Base-by-base conservation (phyloP, 2,888 invertebrate genomes). In the Drosophila tripunctata region DNA sequence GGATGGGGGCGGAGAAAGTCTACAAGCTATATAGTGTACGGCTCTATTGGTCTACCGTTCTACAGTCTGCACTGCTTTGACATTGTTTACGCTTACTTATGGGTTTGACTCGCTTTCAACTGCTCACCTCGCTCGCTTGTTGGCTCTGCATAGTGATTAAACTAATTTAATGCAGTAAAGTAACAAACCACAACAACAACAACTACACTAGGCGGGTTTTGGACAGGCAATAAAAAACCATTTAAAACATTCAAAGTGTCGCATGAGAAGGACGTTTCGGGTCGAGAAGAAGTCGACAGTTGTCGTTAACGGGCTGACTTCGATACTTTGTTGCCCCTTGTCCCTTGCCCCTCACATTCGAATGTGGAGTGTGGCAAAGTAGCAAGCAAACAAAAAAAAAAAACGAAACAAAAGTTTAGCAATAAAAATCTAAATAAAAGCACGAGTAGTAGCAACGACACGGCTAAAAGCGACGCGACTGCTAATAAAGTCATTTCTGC, bases 201-300 rank as follows among this genome's bases (percentile, higher is more conserved):
- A 41, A 60, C 38, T 7, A 17, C 10, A 44, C 27, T 35, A 50
- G 44, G 40, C 41, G 27, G 55, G 43, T 24, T n/a, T 40, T 58
- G 60, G 44, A 51, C 44, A 54, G 65, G 78, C 73, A 70, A 76
- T 76, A 78, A 85, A 85, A 83, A 87, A 82, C 62, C 88, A 82
- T 82, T 83, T 87, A 87, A 83, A 87, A 71, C 78, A 87, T 87
- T 87, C 79, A 87, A 82, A 87, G 88, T 87, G 88, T 82, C 86
- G 86, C 82, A 72, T 69, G 78, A 71, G 68, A 78, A 75, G 69
- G 74, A 77, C 77, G 52, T 27, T 54, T 41, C 40, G 60, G 55
- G 62, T 67, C 52, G 6, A 24, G 22, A 35, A 35, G n/a, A 51
- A 40, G 64, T 12, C 36, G 24, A 36, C 24, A 50, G 48, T 48